Evolutionary conservation across 2,113 vertebrate species (phyloP).

Genomic region (Mohoua ochrocephala): DNA sequence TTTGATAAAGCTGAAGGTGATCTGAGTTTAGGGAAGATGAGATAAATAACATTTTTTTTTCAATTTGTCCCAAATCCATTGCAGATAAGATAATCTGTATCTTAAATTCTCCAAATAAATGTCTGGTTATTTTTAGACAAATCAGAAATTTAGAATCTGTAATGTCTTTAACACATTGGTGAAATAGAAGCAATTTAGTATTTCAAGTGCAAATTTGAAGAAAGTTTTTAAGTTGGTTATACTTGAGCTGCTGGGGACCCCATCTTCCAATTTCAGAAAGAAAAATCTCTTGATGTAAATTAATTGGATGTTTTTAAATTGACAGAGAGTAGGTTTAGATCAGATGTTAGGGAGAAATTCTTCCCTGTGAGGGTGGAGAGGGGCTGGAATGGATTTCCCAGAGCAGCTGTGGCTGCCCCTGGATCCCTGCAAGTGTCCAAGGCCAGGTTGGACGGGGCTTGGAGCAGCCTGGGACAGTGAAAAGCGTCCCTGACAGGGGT

Average conservation of each 20-base stretch:
- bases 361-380: not conserved
- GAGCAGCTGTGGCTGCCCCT: not conserved
- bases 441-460: accelerated
- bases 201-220: not conserved
- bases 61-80: not conserved
- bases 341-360: not conserved
- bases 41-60: not conserved
- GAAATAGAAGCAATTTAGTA: not conserved
- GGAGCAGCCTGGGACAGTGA: accelerated
- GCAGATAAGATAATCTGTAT: not conserved
- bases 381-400: not conserved
- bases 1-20: not conserved
- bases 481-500: not conserved
- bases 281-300: not conserved
- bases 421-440: not conserved
- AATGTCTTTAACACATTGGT: not conserved
- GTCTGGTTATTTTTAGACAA: not conserved
- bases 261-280: not conserved
- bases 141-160: not conserved
- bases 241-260: not conserved
- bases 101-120: not conserved
- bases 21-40: not conserved
- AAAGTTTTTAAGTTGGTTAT: not conserved
- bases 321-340: not conserved
- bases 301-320: not conserved